Conservation (phyloP, 2,113 vertebrate species). For the Thalassarche chlororhynchos region DNA sequence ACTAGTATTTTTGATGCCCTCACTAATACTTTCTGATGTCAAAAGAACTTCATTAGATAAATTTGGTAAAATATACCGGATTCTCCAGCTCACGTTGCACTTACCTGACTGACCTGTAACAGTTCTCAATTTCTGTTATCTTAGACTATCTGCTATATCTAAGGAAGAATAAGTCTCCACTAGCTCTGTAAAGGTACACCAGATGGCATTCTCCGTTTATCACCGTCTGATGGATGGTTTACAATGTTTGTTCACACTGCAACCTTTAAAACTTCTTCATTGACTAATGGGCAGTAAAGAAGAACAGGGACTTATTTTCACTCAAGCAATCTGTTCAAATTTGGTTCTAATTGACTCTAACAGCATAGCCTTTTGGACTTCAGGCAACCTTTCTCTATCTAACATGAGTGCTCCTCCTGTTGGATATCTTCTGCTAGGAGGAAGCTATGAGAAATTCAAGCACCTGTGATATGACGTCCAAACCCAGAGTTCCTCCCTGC, state of each 20-base stretch:
- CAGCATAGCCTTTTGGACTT: neutral
- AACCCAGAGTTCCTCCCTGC: neutral
- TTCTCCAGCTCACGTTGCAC: neutral
- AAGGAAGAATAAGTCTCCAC: neutral
- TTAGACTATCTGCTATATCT: neutral
- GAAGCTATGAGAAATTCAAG: neutral
- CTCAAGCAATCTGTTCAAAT: neutral
- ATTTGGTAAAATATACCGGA: neutral
- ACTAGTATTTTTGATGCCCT: neutral
- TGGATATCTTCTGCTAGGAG: neutral
- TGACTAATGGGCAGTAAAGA: neutral
- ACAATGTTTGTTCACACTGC: neutral
- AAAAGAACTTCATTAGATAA: neutral
- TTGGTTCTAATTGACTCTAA: neutral
- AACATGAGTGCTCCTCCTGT: neutral
- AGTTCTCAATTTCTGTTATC: neutral
- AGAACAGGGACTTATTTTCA: neutral
- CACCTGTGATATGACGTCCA: neutral
- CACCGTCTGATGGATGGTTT: neutral
- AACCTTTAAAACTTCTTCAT: neutral
- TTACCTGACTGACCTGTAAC: neutral
- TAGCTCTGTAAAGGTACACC: neutral
- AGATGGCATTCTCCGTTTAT: neutral
- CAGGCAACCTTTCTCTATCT: neutral
- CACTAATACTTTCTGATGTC: neutral